These are phyloP conservation scores for Nematostella vectensis DNA, from an alignment of 92 coral and sea anemone genomes.

Conservation along the genomic window DNA sequence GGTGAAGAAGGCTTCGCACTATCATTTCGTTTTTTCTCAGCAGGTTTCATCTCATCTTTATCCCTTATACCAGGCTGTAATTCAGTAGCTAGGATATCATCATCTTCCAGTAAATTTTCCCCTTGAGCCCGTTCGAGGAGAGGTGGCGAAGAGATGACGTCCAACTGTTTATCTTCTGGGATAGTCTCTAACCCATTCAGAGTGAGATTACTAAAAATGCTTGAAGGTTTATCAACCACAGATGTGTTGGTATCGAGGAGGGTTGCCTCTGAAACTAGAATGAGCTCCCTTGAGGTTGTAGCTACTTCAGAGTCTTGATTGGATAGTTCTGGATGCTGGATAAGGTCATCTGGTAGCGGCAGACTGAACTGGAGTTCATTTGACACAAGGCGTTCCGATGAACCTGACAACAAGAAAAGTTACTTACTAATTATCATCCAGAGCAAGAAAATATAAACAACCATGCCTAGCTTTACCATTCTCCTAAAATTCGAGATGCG, in stretches of 20 bases:
- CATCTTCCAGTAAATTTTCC: too few relatives aligned
- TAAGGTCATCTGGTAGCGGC: slow-evolving; percentile 48
- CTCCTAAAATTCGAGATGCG: too few relatives aligned
- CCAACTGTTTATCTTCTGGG: slow-evolving; percentile 45
- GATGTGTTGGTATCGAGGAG: not conserved
- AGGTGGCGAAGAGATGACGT: slow-evolving; percentile 8
- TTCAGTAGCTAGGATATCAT: too few relatives aligned
- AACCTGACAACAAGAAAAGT: slow-evolving; percentile 13
- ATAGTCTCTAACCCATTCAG: slow-evolving; percentile 47
- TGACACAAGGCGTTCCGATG: slow-evolving; percentile 42
- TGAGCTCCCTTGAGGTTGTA: slow-evolving; percentile 25
- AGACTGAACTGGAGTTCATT: slow-evolving; percentile 70
- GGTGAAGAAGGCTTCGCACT: too few relatives aligned
- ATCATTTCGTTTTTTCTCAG: too few relatives aligned
- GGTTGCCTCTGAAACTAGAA: slow-evolving; percentile 47
- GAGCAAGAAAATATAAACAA: too few relatives aligned
- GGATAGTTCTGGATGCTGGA: not conserved
- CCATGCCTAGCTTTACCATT: too few relatives aligned
- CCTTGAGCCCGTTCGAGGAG: too few relatives aligned
- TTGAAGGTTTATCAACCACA: slow-evolving; percentile 2
- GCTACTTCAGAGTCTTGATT: slow-evolving; percentile 2
- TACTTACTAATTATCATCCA: too few relatives aligned
- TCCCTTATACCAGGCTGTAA: too few relatives aligned
- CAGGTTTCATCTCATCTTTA: too few relatives aligned
- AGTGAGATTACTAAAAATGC: slow-evolving; percentile 8